Percentiles rank a stretch among this genome's conserved stretches.
Conservation (phyloP, 2,113 vertebrate species). For the Aegithalos caudatus region DNA sequence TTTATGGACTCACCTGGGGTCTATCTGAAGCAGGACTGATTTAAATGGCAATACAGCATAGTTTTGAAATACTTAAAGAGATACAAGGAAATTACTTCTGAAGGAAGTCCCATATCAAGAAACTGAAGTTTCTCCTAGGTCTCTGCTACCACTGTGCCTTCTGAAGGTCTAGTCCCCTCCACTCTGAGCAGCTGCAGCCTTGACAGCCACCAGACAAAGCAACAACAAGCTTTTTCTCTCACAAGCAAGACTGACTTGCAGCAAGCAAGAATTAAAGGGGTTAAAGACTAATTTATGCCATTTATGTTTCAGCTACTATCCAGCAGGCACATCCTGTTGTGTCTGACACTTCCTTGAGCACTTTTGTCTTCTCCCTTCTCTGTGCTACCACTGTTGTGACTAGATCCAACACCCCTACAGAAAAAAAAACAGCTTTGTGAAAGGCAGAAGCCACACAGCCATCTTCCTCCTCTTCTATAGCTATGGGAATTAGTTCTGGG, state of each 20-base stretch:
- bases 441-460: background rate
- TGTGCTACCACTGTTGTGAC: background rate
- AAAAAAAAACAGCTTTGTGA: background rate
- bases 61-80: too few species aligned
- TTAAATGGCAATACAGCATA: background rate
- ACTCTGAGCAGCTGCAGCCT: background rate
- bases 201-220: background rate
- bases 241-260: background rate
- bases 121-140: background rate
- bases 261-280: background rate
- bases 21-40: background rate
- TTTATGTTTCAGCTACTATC: background rate
- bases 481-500: background rate
- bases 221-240: background rate
- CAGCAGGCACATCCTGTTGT: background rate
- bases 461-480: background rate
- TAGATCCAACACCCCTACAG: background rate
- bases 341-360: conserved; percentile 13
- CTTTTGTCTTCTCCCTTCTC: background rate
- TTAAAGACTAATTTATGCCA: conserved; percentile 23
- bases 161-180: background rate
- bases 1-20: background rate
- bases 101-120: background rate
- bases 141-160: background rate
- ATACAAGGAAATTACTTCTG: background rate